phyloP scores from a whole-genome alignment of 2,113 vertebrate genomes.

The Alethe diademata region DNA sequence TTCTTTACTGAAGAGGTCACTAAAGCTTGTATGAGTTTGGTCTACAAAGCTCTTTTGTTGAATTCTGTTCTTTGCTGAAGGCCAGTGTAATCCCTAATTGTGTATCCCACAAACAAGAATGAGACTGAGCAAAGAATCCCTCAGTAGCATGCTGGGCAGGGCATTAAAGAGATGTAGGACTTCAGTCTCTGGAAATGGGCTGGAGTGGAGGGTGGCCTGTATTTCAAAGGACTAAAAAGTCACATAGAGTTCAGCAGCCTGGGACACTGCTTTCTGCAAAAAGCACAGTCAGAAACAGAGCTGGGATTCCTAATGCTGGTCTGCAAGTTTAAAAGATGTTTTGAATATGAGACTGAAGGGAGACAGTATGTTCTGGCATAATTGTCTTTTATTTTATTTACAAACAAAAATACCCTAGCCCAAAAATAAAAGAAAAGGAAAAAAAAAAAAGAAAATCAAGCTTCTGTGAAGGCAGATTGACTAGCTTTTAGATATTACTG shows the following conservation, averaged over 20 bases:
- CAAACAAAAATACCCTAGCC: neutral
- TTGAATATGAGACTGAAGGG: neutral
- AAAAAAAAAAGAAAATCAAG: neutral
- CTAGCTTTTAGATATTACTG: neutral
- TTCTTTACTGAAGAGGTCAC: neutral
- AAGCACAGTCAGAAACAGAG: neutral
- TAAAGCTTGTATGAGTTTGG: neutral
- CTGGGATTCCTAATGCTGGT: neutral
- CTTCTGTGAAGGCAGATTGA: neutral
- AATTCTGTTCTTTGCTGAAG: neutral
- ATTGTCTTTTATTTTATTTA: neutral
- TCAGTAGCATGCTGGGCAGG: neutral
- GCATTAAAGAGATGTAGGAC: neutral
- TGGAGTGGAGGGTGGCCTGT: neutral
- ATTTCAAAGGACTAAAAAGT: neutral
- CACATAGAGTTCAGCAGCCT: neutral
- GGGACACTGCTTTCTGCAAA: neutral
- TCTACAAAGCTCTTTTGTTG: constrained; percentile 2
- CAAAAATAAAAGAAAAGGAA: neutral
- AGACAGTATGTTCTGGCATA: neutral
- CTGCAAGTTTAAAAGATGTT: neutral
- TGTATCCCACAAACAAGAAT: accelerated
- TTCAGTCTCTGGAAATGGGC: neutral
- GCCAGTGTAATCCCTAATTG: neutral
- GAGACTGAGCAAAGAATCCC: neutral